Base-by-base conservation (phyloP, 2,888 invertebrate species). In the Mechanitis messenoides region DNA sequence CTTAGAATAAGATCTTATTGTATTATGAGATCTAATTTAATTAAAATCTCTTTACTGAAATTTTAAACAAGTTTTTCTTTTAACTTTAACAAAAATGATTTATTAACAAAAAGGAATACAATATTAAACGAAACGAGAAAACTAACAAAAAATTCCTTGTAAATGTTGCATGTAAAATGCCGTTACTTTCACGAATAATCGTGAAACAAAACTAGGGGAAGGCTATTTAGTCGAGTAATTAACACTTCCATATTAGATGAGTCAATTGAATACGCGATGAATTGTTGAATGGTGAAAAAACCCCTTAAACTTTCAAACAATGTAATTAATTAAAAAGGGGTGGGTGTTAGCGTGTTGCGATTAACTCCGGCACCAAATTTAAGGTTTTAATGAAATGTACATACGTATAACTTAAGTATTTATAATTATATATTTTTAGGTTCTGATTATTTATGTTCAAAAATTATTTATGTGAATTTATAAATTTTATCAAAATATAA, bases 321-420 rank as follows among this genome's bases (percentile, higher is more conserved):
- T 62, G 63, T 69, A 69, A 71, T 71, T 74, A 73, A 74, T 74
- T 74, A 69, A 72, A 65, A 67, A 64, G 62, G 65, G 69, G 65
- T 67, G 64, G 67, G 58, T 59, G 68, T 62, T 64, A 59, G 65
- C 64, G 72, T 70, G 72, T 71, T 72, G 73, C 69, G 72, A 80
- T 79, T 80, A 78, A 83, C 81, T 75, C 74, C 76, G 64, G 67
- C 71, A 69, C 68, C 69, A 71, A 61, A 66, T 61, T 68, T 71
- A 79, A 78, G 79, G 78, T 70, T 70, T 60, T 55, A 62, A 55
- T 64, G 62, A 56, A 59, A 60, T 61, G 7, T 47, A 28, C 42
- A 45, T 28, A 47, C 63, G 60, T 55, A 62, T 38, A 20, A 65
- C 55, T 54, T 50, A 55, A 63, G 58, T 56, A 38, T 38, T 7